Evolutionary conservation across 2,113 vertebrate genomes (phyloP), one percentile per base, ranked within the genome.

Genomic region (Oreochromis spilurus): DNA sequence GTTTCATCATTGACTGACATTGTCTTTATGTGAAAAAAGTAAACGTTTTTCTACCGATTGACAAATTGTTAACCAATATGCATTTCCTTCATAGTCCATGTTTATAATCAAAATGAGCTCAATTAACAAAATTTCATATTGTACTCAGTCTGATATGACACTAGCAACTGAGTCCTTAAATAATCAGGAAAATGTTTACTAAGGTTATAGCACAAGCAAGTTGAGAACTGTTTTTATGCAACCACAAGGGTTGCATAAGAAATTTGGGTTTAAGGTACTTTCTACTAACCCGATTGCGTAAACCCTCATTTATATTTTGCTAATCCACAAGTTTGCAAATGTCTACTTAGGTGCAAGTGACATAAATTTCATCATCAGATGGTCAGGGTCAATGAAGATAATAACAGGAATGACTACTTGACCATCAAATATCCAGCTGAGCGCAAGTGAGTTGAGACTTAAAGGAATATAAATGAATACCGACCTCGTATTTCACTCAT

Each of bases 401-500:
- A 65, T 38, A 65, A 65, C 4, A 38, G 60, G 38, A 38, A 65
- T 65, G 34, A 38, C 19, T 65, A 65, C 6, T 65, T 38, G 60
- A 65, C 34, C 34, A 21, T 8, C 1, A 10, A 38, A 38, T 65
- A 38, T 65, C 60, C 34, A 38, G 60, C 1, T 65, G 60, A 65
- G 10, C 1, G 0, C 31, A 65, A 38, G 31, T 65, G 31, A 65
- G 60, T 38, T 65, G 34, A 65, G 34, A 65, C 60, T 6, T 70
- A 24, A 72, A 72, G 31, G 24, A 75, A 48, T 50, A n/a, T 11
- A 34, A 57, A 84, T 26, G 1, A 26, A 12, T 26, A 94, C 91
- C 90, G 82, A 97, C 97, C 87, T 62, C 91, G 91, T 29, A 97
- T 90, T 88, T 96, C 93, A 50, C 83, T 83, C 88, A 95, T 91